These are phyloP conservation scores for Sebastes kiyomatsui DNA, from an alignment of 2,797 vertebrate species.

Conservation along the genomic window DNA sequence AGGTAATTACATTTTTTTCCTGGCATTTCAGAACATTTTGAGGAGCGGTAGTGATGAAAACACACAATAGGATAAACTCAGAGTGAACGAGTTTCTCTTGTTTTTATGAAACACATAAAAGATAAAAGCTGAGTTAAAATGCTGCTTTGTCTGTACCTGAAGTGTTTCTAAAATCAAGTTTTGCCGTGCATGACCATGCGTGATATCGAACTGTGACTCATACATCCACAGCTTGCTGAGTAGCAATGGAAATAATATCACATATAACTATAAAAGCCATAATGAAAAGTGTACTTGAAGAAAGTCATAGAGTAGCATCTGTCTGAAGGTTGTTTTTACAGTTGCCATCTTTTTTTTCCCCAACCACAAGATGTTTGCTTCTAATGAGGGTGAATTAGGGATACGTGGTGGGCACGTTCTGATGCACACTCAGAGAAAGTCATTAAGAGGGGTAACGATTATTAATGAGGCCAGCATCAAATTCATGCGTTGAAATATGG, in stretches of 20 bases:
- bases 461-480: slow-evolving; percentile 68
- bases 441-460: slow-evolving; percentile 69
- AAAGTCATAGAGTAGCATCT: slow-evolving; percentile 23
- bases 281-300: slow-evolving; percentile 18
- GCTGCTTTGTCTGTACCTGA: not conserved
- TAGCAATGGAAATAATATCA: not conserved
- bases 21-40: not conserved
- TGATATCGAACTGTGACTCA: slow-evolving; percentile 10
- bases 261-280: slow-evolving; percentile 9
- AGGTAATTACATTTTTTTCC: not conserved
- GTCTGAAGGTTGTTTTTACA: slow-evolving; percentile 35
- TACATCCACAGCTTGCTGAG: not conserved
- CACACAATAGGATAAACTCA: not conserved
- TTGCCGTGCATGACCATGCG: not conserved
- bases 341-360: not conserved
- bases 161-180: slow-evolving; percentile 1
- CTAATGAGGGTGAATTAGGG: slow-evolving; percentile 51
- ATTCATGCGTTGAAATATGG: slow-evolving; percentile 54
- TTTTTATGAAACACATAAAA: not conserved
- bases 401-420: slow-evolving; percentile 16
- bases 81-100: not conserved
- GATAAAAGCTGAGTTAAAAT: not conserved
- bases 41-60: not conserved
- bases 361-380: slow-evolving; percentile 43
- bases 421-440: slow-evolving; percentile 52